Percentiles rank a stretch among this genome's conserved stretches.
Evolutionary conservation across 2,888 invertebrate species (phyloP).

Genomic region (Phaonia tiefii): DNA sequence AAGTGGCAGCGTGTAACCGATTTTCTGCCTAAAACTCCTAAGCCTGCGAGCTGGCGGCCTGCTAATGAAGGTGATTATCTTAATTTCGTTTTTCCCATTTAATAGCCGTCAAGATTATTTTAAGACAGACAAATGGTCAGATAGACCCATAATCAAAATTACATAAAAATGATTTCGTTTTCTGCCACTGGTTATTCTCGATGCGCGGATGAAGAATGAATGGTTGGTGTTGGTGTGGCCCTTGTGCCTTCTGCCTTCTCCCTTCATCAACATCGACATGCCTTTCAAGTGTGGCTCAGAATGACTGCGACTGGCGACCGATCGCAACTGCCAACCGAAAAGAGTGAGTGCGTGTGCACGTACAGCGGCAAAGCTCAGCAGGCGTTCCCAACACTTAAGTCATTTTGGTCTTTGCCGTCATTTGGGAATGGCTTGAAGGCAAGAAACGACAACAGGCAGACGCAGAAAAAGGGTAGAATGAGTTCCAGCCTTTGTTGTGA

Average conservation of each 20-base stretch:
- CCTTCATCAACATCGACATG: conserved; percentile 34
- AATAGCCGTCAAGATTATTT: conserved; percentile 58
- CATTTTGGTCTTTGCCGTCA: conserved; percentile 18
- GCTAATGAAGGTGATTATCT: conserved; percentile 60
- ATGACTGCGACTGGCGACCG: not conserved
- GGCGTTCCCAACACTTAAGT: conserved; percentile 63
- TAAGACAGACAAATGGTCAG: conserved; percentile 43
- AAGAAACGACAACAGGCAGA: not conserved
- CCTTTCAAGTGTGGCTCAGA: not conserved
- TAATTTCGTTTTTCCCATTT: conserved; percentile 57
- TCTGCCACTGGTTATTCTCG: conserved; percentile 53
- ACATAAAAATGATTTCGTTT: conserved; percentile 58
- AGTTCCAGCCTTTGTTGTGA: conserved; percentile 35
- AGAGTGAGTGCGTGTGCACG: conserved; percentile 38
- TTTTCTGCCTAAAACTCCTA: too few relatives aligned
- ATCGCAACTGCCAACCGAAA: not conserved
- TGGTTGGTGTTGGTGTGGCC: not conserved
- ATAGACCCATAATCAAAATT: conserved; percentile 59
- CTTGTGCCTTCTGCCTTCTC: too few relatives aligned
- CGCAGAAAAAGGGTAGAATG: conserved; percentile 1
- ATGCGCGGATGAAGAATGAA: too few relatives aligned
- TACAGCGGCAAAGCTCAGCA: conserved; percentile 51
- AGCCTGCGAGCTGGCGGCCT: not conserved
- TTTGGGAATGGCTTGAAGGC: too few relatives aligned
- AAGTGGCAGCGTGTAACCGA: too few relatives aligned